Base-by-base conservation (phyloP, 2,888 invertebrate genomes). In the Pristionchus entomophagus region DNA sequence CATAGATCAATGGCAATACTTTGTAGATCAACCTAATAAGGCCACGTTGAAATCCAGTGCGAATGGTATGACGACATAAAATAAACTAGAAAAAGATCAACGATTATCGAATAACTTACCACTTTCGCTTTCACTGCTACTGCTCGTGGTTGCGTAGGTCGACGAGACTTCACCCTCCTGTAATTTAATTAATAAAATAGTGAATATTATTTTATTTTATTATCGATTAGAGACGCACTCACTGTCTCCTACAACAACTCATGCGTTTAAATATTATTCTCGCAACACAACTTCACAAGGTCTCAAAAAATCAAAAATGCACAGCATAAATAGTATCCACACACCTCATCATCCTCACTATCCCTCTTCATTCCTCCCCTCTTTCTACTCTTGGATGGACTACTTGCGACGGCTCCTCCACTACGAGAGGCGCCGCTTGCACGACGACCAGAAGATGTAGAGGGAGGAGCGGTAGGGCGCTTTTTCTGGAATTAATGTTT, bases 91-190 rank as follows among this genome's bases (percentile, higher is more conserved):
- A 45, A 51, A 80, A 80, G 49, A 32, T 32, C 29, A 80, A 80
- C 3, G 80, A 32, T 29, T 22, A 26, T 49, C 41, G 51, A 29
- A 51, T 51, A 19, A n/a, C 80, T 82, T 22, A 82, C 82, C 82
- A 38, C 56, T 82, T 4, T 82, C 82, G 29, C 49, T 49, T 2
- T 80, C 78, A 29, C 78, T 78, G 45, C 49, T 51, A n/a, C 82
- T 82, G 38, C 82, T 56, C 12, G 32, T 56, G 38, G 38, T 59
- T 0, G 82, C 56, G 82, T 45, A 82, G 38, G 38, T 26, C 3
- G 82, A 82, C 12, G 82, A 82, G n/a, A 82, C 82, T 38, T 82
- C 82, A 41, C 82, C 82, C 38, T 82, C 82, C 82, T 82, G 81
- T 4, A 29, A 56, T 51, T 38, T 12, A 69, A 10, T 49, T n/a